Evolutionary conservation across 1,140 invertebrate species (phyloP), one percentile per base, ranked within the genome.

Genomic region (Tenebrio molitor): DNA sequence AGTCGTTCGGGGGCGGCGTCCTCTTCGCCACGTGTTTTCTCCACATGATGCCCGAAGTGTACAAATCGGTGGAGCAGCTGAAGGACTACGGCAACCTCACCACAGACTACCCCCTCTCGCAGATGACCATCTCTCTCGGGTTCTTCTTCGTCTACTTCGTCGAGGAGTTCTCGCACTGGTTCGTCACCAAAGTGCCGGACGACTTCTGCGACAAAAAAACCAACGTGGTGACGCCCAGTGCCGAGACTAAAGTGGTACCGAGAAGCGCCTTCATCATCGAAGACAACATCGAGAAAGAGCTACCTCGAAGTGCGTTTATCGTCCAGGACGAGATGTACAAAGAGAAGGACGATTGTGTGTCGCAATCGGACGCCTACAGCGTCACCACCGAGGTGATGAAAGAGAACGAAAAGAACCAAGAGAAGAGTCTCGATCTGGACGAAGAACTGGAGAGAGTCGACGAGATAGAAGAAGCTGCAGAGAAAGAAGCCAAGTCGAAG

Each of bases 1-100:
- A 89, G 23, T 89, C 87, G 66, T 89, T 90, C 75, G 89, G 89
- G 12, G 90, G 89, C 10, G 90, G 90, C 1, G 89, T 92, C 3
- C 84, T 91, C 21, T 83, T 91, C 64, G 90, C 88, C 17, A 91
- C 90, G 1, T 89, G 88, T 72, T 88, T 91, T 68, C 80, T 90
- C 25, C 89, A 91, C 78, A 86, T 91, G 81, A 86, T 91, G 73
- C 89, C 89, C 1, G 89, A 91, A 76, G 86, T 89, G 23, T 81
- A 81, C 41, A 63, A 80, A 6, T 81, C 79, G 0, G 71, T 83
- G 5, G 71, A 80, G 42, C 76, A 81, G 16, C 34, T 83, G 10
- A 80, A 79, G 42, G 72, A 64, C 1, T 46, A 78, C 0, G 72
- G 76, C 8, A 42, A 79, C 81, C 16, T 76, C 76, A n/a, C 34